phyloP scores from a whole-genome alignment of 2,888 invertebrate genomes.

The Oegoconia quadripuncta region DNA sequence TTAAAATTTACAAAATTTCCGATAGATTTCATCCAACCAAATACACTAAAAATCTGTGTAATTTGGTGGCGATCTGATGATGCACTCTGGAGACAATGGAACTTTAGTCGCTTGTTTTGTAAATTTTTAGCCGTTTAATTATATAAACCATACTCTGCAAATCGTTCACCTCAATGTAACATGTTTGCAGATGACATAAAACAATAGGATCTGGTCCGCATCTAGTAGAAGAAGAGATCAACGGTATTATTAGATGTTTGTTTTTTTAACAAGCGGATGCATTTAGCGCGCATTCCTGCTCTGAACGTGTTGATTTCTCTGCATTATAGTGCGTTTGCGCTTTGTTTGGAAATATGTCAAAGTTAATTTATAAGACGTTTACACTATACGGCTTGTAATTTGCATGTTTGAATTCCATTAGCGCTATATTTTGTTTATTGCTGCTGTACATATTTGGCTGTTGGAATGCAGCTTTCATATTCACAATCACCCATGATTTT shows the following conservation, averaged over 20 bases:
- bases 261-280: constrained; percentile 2
- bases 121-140: no score
- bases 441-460: no score
- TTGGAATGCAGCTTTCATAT: no score
- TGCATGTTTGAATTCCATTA: constrained; percentile 16
- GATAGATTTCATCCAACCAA: no score
- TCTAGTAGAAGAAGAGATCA: not conserved
- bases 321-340: constrained; percentile 18
- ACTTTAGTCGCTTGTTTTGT: no score
- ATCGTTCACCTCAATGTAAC: not conserved
- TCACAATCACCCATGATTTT: no score
- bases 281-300: constrained; percentile 7
- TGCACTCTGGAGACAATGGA: no score
- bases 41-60: no score
- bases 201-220: not conserved
- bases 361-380: constrained; percentile 43
- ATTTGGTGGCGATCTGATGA: no score
- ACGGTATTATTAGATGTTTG: not conserved
- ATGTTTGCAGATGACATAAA: no score
- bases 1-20: no score
- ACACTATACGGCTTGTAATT: constrained; percentile 27
- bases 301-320: not conserved
- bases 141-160: no score
- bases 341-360: constrained; percentile 37
- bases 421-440: not conserved